A percentile compares a stretch with the other conserved stretches of the same genome.
phyloP scores from a whole-genome alignment of 2,113 vertebrate species.

The Microtus montanus region DNA sequence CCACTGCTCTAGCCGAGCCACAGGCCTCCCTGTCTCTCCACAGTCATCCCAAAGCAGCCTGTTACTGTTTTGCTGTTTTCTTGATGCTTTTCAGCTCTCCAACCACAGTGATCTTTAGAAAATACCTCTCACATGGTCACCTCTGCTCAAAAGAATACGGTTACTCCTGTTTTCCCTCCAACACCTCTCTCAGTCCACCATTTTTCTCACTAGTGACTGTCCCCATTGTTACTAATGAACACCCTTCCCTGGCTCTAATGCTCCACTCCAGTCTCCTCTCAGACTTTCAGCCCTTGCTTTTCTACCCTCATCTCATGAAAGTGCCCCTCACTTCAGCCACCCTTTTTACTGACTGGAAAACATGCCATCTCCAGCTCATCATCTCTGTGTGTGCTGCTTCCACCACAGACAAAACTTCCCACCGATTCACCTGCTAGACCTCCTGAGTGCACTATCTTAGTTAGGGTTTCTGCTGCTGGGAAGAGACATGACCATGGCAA shows the following conservation, averaged over 20 bases:
- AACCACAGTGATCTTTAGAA: background rate
- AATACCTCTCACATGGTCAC: background rate
- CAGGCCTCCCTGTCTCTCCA: background rate
- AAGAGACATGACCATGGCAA: too few relatives aligned
- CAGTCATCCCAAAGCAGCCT: background rate
- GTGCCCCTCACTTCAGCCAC: background rate
- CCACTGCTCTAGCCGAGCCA: too few relatives aligned
- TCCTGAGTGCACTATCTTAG: background rate
- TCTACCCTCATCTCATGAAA: fast-evolving
- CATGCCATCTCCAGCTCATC: background rate
- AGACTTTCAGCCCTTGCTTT: background rate
- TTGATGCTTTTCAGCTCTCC: background rate
- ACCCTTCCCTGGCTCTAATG: background rate
- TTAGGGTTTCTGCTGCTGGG: too few relatives aligned
- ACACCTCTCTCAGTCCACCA: background rate
- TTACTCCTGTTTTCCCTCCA: background rate
- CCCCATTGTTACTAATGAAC: background rate
- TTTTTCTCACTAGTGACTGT: background rate
- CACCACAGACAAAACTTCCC: background rate
- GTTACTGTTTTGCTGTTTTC: background rate
- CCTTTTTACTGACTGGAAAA: background rate
- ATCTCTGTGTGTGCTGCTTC: background rate
- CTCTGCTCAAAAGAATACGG: background rate
- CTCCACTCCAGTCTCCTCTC: background rate
- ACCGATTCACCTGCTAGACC: background rate